These are phyloP conservation scores for Frankliniella fusca DNA, from an alignment of 2,888 invertebrate species.

Conservation along the genomic window DNA sequence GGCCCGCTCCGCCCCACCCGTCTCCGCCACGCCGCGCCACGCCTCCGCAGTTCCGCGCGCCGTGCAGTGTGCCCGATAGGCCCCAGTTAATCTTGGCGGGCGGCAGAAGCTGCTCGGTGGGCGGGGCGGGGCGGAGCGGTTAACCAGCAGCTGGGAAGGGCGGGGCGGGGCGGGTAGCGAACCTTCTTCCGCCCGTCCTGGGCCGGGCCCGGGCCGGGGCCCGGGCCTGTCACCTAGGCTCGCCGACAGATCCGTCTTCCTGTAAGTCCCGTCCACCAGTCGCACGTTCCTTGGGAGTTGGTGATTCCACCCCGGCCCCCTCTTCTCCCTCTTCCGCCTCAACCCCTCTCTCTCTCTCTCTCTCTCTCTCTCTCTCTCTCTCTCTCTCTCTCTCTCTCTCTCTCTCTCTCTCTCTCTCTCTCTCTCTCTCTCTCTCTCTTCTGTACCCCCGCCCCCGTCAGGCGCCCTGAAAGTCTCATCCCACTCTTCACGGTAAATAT, in stretches of 20 bases:
- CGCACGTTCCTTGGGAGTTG: not conserved
- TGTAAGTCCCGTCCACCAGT: not conserved
- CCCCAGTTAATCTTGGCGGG: constrained; percentile 13
- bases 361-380: not conserved
- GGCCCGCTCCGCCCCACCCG: not conserved
- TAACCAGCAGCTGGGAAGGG: not conserved
- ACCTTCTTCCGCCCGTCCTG: not conserved
- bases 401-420: constrained; percentile 1
- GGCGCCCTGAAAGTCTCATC: too few species aligned
- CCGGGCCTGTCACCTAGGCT: not conserved
- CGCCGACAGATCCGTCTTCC: not conserved
- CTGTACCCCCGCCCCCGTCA: not conserved
- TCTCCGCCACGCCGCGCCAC: not conserved
- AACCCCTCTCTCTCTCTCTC: not conserved
- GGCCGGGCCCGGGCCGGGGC: not conserved
- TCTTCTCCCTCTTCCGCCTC: not conserved
- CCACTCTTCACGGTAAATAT: too few species aligned
- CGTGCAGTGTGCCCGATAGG: not conserved
- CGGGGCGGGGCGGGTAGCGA: not conserved
- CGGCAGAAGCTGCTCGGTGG: not conserved
- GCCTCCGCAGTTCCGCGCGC: not conserved
- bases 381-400: not conserved
- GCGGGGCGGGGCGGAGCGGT: not conserved
- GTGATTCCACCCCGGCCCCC: not conserved
- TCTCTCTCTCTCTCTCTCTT: not conserved